A percentile compares a stretch with the other conserved stretches of the same genome.
Evolutionary conservation across 2,797 vertebrate genomes (phyloP).

Genomic region (Peromyscus nudipes): DNA sequence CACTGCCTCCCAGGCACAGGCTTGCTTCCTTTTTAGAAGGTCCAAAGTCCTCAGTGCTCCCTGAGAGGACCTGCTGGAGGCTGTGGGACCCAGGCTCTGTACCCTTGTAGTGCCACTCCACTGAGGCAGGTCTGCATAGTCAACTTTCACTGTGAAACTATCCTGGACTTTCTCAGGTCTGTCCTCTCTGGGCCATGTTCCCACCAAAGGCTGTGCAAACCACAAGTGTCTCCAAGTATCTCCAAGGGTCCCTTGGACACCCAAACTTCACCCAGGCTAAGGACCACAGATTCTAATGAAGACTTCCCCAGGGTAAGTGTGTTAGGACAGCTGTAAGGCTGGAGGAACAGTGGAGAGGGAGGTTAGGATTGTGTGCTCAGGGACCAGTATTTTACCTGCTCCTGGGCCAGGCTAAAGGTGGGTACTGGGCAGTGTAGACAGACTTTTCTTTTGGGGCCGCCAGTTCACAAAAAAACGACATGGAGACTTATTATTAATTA

Average conservation of each 20-base stretch:
- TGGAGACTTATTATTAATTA: not conserved
- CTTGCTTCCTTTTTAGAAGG: not conserved
- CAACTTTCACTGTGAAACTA: not conserved
- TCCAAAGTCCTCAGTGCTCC: not conserved
- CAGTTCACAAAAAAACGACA: not conserved
- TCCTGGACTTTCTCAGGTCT: not conserved
- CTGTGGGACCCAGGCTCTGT: not conserved
- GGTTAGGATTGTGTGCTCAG: rapidly evolving
- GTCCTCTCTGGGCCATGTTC: not conserved
- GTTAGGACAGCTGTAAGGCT: rapidly evolving
- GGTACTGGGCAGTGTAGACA: not conserved
- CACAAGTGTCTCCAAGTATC: not conserved
- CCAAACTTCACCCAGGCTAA: not conserved
- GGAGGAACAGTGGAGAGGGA: no score
- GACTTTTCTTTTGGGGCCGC: not conserved
- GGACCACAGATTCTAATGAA: not conserved
- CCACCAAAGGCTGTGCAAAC: no score
- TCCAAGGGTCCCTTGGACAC: not conserved
- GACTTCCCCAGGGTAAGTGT: no score
- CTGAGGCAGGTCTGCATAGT: not conserved
- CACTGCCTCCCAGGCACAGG: not conserved
- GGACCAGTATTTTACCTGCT: no score
- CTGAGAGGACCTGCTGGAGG: not conserved
- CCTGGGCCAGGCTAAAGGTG: not conserved
- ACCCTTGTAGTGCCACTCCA: not conserved